These are phyloP conservation scores for Hipposideros larvatus DNA, from an alignment of 2,797 vertebrate genomes.

Conservation along the genomic window DNA sequence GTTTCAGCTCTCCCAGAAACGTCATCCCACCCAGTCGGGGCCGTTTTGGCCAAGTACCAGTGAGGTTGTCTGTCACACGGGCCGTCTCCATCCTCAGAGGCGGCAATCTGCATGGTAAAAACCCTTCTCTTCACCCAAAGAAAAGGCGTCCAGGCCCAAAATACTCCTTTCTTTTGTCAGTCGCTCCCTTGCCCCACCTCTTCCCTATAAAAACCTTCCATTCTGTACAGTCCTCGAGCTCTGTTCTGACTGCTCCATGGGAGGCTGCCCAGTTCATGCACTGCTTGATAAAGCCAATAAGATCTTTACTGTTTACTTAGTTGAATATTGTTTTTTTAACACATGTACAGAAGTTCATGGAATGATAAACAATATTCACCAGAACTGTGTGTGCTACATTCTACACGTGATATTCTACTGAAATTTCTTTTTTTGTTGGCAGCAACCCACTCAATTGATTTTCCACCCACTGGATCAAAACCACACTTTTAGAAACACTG, in stretches of 20 bases:
- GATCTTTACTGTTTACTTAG: neutral
- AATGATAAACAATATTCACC: neutral
- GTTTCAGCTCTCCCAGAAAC: neutral
- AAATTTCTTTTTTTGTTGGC: neutral
- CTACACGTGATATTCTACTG: neutral
- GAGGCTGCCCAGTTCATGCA: neutral
- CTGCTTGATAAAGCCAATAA: neutral
- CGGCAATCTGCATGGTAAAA: neutral
- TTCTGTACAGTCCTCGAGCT: neutral
- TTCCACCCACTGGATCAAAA: neutral
- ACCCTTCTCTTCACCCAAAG: neutral
- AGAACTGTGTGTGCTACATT: neutral
- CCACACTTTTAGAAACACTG: neutral
- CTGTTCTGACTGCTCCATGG: neutral
- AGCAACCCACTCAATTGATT: slow-evolving; percentile 10
- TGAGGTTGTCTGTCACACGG: too few species aligned
- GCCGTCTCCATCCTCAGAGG: neutral
- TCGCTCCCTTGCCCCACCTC: neutral
- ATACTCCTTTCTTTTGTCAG: neutral
- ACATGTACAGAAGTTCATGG: neutral
- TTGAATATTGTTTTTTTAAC: neutral
- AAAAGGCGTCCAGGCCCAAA: neutral
- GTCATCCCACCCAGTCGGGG: neutral
- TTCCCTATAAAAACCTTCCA: neutral
- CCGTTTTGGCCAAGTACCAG: neutral